Evolutionary conservation across 2,797 vertebrate species (phyloP), one percentile per base, ranked within the genome.

Genomic region (Coregonus suidteri): DNA sequence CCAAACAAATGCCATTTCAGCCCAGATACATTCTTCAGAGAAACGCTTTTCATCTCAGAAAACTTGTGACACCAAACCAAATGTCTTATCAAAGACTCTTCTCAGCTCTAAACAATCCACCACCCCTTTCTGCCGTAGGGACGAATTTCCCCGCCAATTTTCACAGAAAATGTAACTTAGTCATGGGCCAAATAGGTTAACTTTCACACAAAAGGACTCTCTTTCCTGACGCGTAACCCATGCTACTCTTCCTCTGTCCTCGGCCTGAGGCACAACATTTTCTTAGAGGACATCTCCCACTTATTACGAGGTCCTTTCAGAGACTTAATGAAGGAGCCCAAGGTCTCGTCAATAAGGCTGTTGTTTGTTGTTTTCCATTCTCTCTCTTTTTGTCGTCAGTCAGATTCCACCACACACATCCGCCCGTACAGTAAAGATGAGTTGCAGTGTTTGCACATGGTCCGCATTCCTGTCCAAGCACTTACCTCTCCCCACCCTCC

Each of bases 91-190:
- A 66, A 64, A 59, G 53, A 54, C 15, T 6, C 1, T 18, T 64
- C 37, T 47, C 74, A 34, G 64, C 76, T 82, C n/a, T 66, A n/a
- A 71, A 81, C 52, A 75, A 70, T 3, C 41, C 14, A 62, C 31
- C 64, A 34, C 1, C n/a, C 14, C 54, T 7, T 35, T 9, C 54
- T 15, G 53, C 53, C 15, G 31, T 14, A 30, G 52, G 16, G 4
- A 2, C 56, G 34, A 11, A 82, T 84, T 80, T 86, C 74, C 77
- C 81, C 62, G 76, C 35, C 37, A 59, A 70, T 77, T 83, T 78
- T 34, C 67, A 47, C 51, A 62, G 78, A 65, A 79, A 73, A 75
- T 77, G 18, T 18, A 20, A 59, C 6, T n/a, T 6, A 20, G 56
- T 59, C 56, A 59, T 1, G 56, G 56, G 56, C 18, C 30, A 79